These are phyloP conservation scores for Aplysina aerophoba DNA, from an alignment of 37 sponge, comb jelly and placozoan species.

Conservation along the genomic window DNA sequence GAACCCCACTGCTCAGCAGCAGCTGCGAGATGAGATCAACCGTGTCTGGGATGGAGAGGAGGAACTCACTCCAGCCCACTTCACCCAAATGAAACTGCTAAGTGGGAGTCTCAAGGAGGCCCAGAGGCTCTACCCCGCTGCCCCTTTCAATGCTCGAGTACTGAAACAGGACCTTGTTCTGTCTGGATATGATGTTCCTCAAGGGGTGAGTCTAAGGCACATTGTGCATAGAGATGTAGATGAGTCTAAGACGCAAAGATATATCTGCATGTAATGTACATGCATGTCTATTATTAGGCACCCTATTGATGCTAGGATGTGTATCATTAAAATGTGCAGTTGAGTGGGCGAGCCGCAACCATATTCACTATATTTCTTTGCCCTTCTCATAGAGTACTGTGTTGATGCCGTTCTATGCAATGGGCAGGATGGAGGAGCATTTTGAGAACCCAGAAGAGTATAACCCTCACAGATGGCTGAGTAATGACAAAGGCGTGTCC, in stretches of 20 bases:
- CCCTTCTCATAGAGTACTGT: constrained; percentile 25
- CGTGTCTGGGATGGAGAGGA: constrained; percentile 20
- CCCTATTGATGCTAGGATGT: too few relatives aligned
- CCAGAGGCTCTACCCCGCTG: constrained; percentile 53
- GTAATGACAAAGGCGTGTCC: constrained; percentile 12
- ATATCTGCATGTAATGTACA: too few relatives aligned
- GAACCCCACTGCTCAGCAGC: constrained; percentile 45
- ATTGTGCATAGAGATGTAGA: neutral
- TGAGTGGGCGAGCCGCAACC: too few relatives aligned
- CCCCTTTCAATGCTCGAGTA: constrained; percentile 26
- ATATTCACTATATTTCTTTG: too few relatives aligned
- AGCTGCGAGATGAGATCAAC: constrained; percentile 40
- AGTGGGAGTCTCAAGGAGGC: constrained; percentile 56
- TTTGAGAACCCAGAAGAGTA: constrained; percentile 51
- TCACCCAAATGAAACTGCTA: constrained; percentile 45
- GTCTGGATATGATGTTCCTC: constrained; percentile 53
- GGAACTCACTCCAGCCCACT: constrained; percentile 37
- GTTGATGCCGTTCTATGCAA: constrained; percentile 37
- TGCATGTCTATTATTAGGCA: too few relatives aligned
- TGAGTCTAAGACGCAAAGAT: too few relatives aligned
- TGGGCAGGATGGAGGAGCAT: constrained; percentile 37
- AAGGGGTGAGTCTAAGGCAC: constrained; percentile 35
- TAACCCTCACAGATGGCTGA: constrained; percentile 60
- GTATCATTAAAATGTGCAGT: too few relatives aligned
- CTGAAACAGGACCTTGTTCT: constrained; percentile 44